Evolutionary conservation across 2,888 invertebrate genomes (phyloP).

Genomic region (Acheta domesticus): DNA sequence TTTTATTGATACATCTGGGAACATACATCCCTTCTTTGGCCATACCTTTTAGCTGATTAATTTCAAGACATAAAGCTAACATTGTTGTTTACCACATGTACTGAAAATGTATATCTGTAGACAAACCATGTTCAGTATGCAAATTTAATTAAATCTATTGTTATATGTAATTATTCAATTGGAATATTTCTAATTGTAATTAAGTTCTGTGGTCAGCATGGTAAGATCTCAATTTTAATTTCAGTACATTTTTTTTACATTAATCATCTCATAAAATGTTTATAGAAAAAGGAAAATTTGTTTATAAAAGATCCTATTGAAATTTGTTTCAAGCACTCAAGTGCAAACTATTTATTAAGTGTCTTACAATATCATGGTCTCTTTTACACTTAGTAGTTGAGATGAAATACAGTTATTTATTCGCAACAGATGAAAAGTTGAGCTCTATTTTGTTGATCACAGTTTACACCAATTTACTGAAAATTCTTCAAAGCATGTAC

Average conservation of each 20-base stretch:
- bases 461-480: background rate
- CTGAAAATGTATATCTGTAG: background rate
- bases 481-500: slow-evolving; percentile 7
- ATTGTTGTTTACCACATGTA: background rate
- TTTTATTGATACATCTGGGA: slow-evolving; percentile 3
- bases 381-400: no score
- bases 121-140: background rate
- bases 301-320: background rate
- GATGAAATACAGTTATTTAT: background rate
- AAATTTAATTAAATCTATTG: no score
- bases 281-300: background rate
- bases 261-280: background rate
- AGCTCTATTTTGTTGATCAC: slow-evolving; percentile 18
- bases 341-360: no score
- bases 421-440: background rate
- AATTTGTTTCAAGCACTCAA: no score
- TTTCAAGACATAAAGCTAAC: background rate
- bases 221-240: slow-evolving; percentile 1
- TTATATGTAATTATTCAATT: background rate
- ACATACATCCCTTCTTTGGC: slow-evolving; percentile 10
- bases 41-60: background rate
- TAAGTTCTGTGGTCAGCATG: slow-evolving; percentile 2
- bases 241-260: background rate
- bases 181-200: background rate
- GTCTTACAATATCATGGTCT: no score